Base-by-base conservation (phyloP, 1,140 invertebrate species). In the Macrosteles quadrilineatus region DNA sequence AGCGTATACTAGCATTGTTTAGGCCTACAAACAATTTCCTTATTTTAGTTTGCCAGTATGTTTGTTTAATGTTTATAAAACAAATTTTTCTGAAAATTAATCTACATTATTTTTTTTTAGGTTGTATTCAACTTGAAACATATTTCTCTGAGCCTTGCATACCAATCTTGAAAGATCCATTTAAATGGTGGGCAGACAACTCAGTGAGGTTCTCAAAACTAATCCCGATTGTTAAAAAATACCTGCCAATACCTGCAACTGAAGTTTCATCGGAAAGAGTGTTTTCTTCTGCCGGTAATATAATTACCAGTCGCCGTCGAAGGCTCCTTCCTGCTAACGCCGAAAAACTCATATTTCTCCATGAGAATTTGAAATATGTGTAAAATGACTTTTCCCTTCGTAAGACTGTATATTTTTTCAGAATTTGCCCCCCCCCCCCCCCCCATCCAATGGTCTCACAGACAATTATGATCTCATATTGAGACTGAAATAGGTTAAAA, bases 321-420 rank as follows among this genome's bases (percentile, higher is more conserved):
- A 40, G 32, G 23, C 36, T 75, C 32, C 32, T 31, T 14, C 70
- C 71, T 4, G 67, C 75, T 25, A 69, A 70, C 40, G 71, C 68
- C 32, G 57, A 67, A 47, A 40, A 65, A 66, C 31, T 73, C 62
- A 45, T 71, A 25, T 74, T 75, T 69, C 55, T 71, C 1, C 65
- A 67, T 19, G 45, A 69, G 64, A 75, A 50, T 19, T 50, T 50
- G n/a, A 50, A 50, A 23, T 50, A 50, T 50, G 32, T 36, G 32
- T 36, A 14, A 36, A 36, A n/a, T n/a, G n/a, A n/a, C n/a, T n/a
- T n/a, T n/a, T n/a, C n/a, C n/a, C n/a, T n/a, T n/a, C n/a, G n/a
- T n/a, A n/a, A n/a, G n/a, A n/a, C n/a, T n/a, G n/a, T n/a, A n/a
- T n/a, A n/a, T n/a, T n/a, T n/a, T n/a, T n/a, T n/a, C n/a, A n/a